Conservation (phyloP, 2,888 invertebrate species). For the Chelonus formosanus region DNA sequence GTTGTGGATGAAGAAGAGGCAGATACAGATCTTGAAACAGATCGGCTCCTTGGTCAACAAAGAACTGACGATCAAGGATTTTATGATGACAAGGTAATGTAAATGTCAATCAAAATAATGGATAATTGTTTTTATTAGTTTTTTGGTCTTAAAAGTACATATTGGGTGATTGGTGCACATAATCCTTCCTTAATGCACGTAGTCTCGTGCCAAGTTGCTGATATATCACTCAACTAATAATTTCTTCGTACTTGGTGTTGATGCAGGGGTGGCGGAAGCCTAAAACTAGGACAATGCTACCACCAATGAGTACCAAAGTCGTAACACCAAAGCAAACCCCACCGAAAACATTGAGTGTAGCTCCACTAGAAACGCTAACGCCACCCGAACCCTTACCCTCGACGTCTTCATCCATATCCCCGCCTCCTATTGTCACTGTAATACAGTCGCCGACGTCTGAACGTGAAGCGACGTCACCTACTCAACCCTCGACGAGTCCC, state of each 20-base stretch:
- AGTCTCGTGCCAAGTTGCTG: constrained; percentile 29
- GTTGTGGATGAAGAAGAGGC: constrained; percentile 76
- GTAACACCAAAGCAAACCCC: constrained; percentile 69
- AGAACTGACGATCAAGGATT: constrained; percentile 92
- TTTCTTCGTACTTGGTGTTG: constrained; percentile 49
- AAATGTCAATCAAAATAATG: not conserved
- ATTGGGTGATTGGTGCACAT: constrained; percentile 30
- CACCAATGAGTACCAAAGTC: constrained; percentile 67
- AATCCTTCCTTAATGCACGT: constrained; percentile 30
- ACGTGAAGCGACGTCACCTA: constrained; percentile 56
- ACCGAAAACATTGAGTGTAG: constrained; percentile 60
- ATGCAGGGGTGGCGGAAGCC: constrained; percentile 81
- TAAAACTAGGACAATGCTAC: constrained; percentile 80
- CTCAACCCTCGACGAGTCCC: constrained; percentile 59
- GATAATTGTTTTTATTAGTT: too few relatives aligned
- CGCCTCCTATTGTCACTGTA: constrained; percentile 56
- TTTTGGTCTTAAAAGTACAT: too few relatives aligned
- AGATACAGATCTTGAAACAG: constrained; percentile 98
- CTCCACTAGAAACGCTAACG: constrained; percentile 60
- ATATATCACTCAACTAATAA: constrained; percentile 17
- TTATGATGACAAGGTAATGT: constrained; percentile 82
- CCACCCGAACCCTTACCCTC: constrained; percentile 59
- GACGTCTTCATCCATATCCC: constrained; percentile 55
- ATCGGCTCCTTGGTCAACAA: constrained; percentile 92
- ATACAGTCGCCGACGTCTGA: constrained; percentile 57